Evolutionary conservation across 2,113 vertebrate species (phyloP).

Genomic region (Scatophagus argus): DNA sequence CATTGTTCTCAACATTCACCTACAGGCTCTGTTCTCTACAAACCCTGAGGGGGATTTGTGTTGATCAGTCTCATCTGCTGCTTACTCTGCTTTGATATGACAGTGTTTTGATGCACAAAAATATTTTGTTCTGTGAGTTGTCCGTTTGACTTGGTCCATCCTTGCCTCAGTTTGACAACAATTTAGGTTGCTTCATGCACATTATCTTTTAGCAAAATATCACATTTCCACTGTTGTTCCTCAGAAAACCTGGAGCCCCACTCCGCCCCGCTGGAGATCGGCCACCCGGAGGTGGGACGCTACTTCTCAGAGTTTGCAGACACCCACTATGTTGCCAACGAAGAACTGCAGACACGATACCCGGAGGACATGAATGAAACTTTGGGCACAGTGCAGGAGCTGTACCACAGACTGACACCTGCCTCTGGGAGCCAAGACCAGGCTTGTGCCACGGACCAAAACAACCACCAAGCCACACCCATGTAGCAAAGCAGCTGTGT

Average conservation of each 20-base stretch:
- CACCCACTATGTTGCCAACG: slow-evolving; percentile 90
- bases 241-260: slow-evolving; percentile 96
- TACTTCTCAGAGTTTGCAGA: slow-evolving; percentile 93
- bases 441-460: slow-evolving; percentile 59
- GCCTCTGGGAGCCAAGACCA: slow-evolving; percentile 46
- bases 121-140: neutral
- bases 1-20: neutral
- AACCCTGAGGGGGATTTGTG: neutral
- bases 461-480: slow-evolving; percentile 53
- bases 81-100: neutral
- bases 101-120: neutral
- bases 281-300: slow-evolving; percentile 93
- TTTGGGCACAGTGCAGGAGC: slow-evolving; percentile 84
- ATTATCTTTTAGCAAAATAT: neutral
- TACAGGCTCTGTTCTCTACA: neutral
- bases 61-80: neutral
- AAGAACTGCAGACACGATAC: slow-evolving; percentile 91
- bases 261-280: slow-evolving; percentile 91
- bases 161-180: neutral
- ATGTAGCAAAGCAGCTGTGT: slow-evolving; percentile 47
- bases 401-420: slow-evolving; percentile 82
- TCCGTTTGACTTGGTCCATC: neutral
- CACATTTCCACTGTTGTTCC: neutral
- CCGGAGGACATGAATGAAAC: slow-evolving; percentile 90
- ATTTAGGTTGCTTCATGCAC: too few relatives aligned